Evolutionary conservation across 1,140 invertebrate species (phyloP).

Genomic region (Drepana arcuata): DNA sequence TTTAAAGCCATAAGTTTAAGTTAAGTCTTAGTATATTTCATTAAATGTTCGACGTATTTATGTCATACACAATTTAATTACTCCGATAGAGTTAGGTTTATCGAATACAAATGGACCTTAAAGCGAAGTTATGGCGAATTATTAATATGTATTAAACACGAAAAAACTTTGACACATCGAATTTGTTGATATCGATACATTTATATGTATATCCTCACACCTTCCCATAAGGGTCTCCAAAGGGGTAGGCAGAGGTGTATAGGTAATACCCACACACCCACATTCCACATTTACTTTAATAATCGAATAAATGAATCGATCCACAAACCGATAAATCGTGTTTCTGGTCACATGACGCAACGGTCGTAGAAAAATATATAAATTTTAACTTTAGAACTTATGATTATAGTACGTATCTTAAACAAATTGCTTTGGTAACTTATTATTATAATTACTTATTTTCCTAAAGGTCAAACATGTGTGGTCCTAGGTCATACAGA

Average conservation of each 20-base stretch:
- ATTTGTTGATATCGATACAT: no score
- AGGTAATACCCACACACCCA: no score
- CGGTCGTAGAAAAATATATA: slow-evolving; percentile 47
- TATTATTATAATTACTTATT: slow-evolving; percentile 38
- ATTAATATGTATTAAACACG: no score
- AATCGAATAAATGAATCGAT: no score
- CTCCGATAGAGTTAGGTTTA: slow-evolving; percentile 58
- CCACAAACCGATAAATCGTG: no score
- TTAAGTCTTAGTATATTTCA: slow-evolving; percentile 57
- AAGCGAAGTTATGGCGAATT: slow-evolving; percentile 30
- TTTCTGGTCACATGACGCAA: slow-evolving; percentile 7
- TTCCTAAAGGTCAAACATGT: no score
- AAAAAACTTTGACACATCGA: no score
- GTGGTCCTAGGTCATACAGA: no score
- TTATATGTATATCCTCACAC: no score
- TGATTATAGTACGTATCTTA: slow-evolving; percentile 23
- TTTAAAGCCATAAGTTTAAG: slow-evolving; percentile 59
- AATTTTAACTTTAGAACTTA: slow-evolving; percentile 5
- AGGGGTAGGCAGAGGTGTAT: no score
- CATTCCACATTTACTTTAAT: no score
- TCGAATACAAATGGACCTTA: slow-evolving; percentile 40
- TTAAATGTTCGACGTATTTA: slow-evolving; percentile 39
- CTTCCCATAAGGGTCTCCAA: no score
- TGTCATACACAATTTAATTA: slow-evolving; percentile 33
- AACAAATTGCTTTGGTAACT: slow-evolving; percentile 66